Conservation (phyloP, 2,113 vertebrate genomes). For the Oncorhynchus keta region DNA sequence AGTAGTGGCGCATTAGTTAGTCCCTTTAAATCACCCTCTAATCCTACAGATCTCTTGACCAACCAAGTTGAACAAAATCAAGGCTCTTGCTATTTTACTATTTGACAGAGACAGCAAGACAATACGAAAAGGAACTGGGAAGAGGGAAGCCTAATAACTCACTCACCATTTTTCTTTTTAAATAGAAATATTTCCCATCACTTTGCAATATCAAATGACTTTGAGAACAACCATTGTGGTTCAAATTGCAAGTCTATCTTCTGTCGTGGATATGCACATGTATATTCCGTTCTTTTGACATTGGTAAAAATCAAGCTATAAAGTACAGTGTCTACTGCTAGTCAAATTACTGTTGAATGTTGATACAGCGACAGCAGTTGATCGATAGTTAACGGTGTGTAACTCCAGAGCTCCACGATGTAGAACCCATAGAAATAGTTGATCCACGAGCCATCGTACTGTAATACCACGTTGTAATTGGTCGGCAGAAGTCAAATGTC, state of each 20-base stretch:
- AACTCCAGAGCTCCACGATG: background rate
- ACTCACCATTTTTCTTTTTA: constrained; percentile 57
- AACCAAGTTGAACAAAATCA: background rate
- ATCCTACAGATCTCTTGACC: constrained; percentile 36
- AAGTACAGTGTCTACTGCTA: background rate
- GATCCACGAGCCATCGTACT: background rate
- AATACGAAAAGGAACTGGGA: background rate
- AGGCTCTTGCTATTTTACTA: too few relatives aligned
- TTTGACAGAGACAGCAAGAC: background rate
- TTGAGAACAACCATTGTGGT: background rate
- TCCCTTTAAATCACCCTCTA: constrained; percentile 53
- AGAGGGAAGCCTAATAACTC: constrained; percentile 10
- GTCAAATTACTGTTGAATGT: background rate
- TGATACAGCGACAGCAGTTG: background rate
- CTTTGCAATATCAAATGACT: background rate
- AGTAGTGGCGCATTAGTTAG: constrained; percentile 38
- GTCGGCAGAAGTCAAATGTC: background rate
- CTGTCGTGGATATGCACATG: background rate
- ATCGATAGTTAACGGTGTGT: background rate
- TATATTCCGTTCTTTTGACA: background rate
- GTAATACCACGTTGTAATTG: background rate
- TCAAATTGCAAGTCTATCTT: background rate
- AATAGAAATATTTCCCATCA: constrained; percentile 1
- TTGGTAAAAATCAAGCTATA: background rate
- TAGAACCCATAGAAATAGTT: background rate